These are phyloP conservation scores for Criorhina ranunculi DNA, from an alignment of 2,888 invertebrate species.

Conservation along the genomic window DNA sequence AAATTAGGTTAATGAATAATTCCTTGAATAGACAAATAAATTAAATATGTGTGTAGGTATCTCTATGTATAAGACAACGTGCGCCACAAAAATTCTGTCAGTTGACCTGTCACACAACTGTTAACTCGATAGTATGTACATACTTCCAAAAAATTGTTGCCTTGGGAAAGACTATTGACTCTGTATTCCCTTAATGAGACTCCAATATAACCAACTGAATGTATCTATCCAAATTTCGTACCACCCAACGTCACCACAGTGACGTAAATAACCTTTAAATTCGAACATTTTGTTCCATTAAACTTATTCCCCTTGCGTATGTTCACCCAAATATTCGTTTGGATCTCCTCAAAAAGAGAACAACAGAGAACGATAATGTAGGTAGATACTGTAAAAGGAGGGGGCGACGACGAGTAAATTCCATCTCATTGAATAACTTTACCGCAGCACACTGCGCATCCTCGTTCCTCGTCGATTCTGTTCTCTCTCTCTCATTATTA, in stretches of 20 bases:
- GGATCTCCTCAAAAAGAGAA: conserved; percentile 29
- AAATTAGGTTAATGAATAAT: conserved; percentile 35
- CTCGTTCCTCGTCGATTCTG: conserved; percentile 29
- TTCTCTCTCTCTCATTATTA: conserved; percentile 36
- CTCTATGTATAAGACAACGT: background rate
- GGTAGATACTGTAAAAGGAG: conserved; percentile 6
- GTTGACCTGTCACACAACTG: conserved; percentile 1
- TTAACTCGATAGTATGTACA: background rate
- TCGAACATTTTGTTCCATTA: conserved; percentile 33
- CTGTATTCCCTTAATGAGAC: background rate
- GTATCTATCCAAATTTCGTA: conserved; percentile 27
- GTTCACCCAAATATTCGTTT: conserved; percentile 10
- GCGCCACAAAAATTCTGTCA: background rate
- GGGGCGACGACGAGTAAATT: conserved; percentile 41
- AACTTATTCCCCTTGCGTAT: conserved; percentile 38
- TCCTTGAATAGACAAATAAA: conserved; percentile 5
- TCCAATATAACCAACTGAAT: conserved; percentile 7
- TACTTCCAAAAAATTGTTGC: background rate
- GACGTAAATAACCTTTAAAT: conserved; percentile 51
- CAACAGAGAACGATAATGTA: conserved; percentile 26
- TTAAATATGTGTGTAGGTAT: too few relatives aligned
- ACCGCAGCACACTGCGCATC: conserved; percentile 68
- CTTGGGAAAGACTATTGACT: conserved; percentile 28
- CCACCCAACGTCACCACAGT: conserved; percentile 41
- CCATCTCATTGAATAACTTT: conserved; percentile 55